Base-by-base conservation (phyloP, 2,797 vertebrate species). In the Strix occidentalis region DNA sequence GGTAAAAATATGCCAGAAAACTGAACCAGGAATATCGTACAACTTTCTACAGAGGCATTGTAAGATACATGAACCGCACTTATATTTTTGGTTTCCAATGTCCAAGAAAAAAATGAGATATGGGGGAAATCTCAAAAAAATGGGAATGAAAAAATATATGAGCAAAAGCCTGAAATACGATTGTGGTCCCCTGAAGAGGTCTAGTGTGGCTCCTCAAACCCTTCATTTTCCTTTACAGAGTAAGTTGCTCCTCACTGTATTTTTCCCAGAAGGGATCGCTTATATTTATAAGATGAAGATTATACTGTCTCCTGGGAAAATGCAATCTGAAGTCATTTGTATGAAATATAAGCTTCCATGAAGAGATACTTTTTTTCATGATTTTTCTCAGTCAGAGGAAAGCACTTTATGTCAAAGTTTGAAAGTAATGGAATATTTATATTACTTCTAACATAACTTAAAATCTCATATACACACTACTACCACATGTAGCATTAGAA, bases 161-260 rank as follows among this genome's bases (percentile, higher is more conserved):
- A 54, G 10, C 9, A 57, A 87, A 79, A 72, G 6, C 7, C 37
- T 87, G 78, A 83, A 83, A 77, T 72, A 60, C 9, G 11, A 37
- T 23, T 66, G 6, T 24, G 21, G 13, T 45, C 16, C 13, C 41
- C 16, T 54, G 6, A 28, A 56, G 29, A 89, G 4, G 3, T 84
- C 69, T 70, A 68, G 6, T 19, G 46, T 23, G 6, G 5, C 5
- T 58, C 17, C 83, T 90, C 45, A 85, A 57, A 79, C 1, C 12
- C 37, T 65, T 89, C 7, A 11, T 39, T 65, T 63, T 54, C 16
- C 29, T 50, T 33, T 89, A 48, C 3, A 33, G 10, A 37, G 3
- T 0, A 0, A 71, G n/a, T 33, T 80, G 10, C 16, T 70, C 13
- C 16, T 75, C 56, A 31, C 2, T 41, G 0, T n/a, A 5, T 53